Evolutionary conservation across 2,113 vertebrate species (phyloP).

Genomic region (Ammodytes marinus): DNA sequence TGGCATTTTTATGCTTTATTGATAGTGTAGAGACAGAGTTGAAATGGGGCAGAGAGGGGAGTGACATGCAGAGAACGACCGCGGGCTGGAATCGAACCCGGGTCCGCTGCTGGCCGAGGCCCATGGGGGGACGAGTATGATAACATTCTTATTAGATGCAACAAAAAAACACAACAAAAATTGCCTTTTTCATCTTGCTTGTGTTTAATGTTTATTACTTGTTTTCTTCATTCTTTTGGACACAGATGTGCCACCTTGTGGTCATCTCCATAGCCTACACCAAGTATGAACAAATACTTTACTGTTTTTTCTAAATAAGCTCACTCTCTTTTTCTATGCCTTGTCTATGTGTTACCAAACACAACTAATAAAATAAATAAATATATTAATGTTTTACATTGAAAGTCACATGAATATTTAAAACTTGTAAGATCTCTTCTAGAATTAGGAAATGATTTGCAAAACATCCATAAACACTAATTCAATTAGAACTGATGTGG

Average conservation of each 20-base stretch:
- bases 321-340: neutral
- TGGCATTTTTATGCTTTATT: no score
- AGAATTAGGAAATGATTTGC: neutral
- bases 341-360: neutral
- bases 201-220: neutral
- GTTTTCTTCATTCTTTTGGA: neutral
- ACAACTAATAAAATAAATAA: no score
- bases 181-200: neutral
- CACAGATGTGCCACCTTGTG: slow-evolving; percentile 72
- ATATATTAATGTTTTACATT: neutral
- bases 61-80: no score
- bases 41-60: no score
- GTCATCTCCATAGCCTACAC: slow-evolving; percentile 3
- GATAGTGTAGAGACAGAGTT: no score
- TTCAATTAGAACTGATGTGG: neutral
- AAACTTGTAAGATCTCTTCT: neutral
- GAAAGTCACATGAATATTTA: neutral
- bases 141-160: neutral
- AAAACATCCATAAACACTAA: neutral
- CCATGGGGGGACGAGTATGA: neutral
- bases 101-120: no score
- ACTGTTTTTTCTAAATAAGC: neutral
- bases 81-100: no score
- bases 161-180: neutral
- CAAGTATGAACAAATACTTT: no score